A percentile compares a stretch with the other conserved stretches of the same genome.
These are phyloP conservation scores for Telenomus remus DNA, from an alignment of 1,140 invertebrate species.

Conservation along the genomic window DNA sequence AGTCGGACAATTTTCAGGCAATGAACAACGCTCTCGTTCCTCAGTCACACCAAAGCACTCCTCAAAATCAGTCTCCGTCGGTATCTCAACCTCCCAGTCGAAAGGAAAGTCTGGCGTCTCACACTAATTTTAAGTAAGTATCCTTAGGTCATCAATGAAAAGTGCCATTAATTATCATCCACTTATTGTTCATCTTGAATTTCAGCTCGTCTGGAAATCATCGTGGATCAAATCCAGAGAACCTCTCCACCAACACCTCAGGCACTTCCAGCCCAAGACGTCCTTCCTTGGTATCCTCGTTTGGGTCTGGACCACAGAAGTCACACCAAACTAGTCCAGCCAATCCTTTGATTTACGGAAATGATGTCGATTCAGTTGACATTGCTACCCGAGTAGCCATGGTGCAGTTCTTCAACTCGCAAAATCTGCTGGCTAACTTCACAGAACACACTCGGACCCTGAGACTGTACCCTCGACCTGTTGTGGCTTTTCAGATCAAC, in stretches of 20 bases:
- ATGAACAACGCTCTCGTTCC: slow-evolving; percentile 64
- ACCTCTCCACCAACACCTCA: slow-evolving; percentile 31
- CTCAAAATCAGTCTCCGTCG: slow-evolving; percentile 60
- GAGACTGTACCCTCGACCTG: slow-evolving; percentile 96
- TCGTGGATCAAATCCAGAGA: slow-evolving; percentile 41
- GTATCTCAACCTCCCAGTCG: slow-evolving; percentile 72
- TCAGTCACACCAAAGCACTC: slow-evolving; percentile 57
- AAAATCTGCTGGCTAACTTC: slow-evolving; percentile 97
- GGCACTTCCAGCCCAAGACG: slow-evolving; percentile 66
- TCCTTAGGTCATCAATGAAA: too few relatives aligned
- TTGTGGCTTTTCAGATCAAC: slow-evolving; percentile 99
- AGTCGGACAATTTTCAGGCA: slow-evolving; percentile 33
- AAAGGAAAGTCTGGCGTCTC: slow-evolving; percentile 79
- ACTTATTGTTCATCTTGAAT: slow-evolving; percentile 4
- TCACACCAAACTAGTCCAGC: slow-evolving; percentile 66
- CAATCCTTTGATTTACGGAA: slow-evolving; percentile 95
- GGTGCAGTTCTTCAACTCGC: slow-evolving; percentile 99
- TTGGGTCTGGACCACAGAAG: slow-evolving; percentile 44
- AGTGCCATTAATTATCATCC: too few relatives aligned
- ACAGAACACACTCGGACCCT: slow-evolving; percentile 97
- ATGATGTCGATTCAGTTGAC: slow-evolving; percentile 98
- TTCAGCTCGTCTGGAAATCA: slow-evolving; percentile 24
- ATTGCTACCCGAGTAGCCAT: slow-evolving; percentile 98
- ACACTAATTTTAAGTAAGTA: slow-evolving; percentile 72
- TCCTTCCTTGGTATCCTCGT: slow-evolving; percentile 62